A percentile compares a stretch with the other conserved stretches of the same genome.
These are phyloP conservation scores for Musca domestica DNA, from an alignment of 1,140 invertebrate genomes.

Conservation along the genomic window DNA sequence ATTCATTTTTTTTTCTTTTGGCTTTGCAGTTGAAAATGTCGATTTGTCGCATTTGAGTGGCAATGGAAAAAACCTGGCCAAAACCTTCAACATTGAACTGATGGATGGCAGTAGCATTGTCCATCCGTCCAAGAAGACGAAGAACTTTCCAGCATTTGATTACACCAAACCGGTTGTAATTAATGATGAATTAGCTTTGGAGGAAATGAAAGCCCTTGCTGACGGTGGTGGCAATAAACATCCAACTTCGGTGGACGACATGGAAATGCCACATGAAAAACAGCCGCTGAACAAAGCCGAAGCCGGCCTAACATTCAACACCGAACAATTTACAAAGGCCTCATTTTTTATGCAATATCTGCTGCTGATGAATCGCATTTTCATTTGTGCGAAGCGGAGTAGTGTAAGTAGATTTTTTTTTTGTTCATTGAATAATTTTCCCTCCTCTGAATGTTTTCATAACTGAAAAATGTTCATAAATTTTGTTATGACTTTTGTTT, in stretches of 20 bases:
- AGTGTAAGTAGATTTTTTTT: slow-evolving; percentile 57
- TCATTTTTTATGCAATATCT: slow-evolving; percentile 58
- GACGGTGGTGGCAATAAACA: not conserved
- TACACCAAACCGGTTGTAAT: slow-evolving; percentile 37
- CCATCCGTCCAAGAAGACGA: slow-evolving; percentile 1
- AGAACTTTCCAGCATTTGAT: slow-evolving; percentile 37
- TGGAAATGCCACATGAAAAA: slow-evolving; percentile 6
- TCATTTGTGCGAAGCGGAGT: slow-evolving; percentile 61
- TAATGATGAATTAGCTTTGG: slow-evolving; percentile 38
- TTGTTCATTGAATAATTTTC: no score
- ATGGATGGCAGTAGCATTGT: not conserved
- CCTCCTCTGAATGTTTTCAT: no score
- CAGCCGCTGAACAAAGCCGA: slow-evolving; percentile 8
- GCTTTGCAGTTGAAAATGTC: not conserved
- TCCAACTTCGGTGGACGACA: not conserved
- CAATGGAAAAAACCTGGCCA: not conserved
- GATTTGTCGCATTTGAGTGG: not conserved
- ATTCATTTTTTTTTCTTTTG: not conserved
- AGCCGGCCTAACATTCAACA: not conserved
- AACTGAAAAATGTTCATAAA: not conserved
- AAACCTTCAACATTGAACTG: not conserved
- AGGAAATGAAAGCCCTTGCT: slow-evolving; percentile 43
- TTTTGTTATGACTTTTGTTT: not conserved
- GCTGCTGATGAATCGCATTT: slow-evolving; percentile 63
- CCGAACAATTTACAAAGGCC: slow-evolving; percentile 34